A percentile compares a stretch with the other conserved stretches of the same genome.
phyloP scores from a whole-genome alignment of 2,797 vertebrate genomes.

The Sebastes elongatus region DNA sequence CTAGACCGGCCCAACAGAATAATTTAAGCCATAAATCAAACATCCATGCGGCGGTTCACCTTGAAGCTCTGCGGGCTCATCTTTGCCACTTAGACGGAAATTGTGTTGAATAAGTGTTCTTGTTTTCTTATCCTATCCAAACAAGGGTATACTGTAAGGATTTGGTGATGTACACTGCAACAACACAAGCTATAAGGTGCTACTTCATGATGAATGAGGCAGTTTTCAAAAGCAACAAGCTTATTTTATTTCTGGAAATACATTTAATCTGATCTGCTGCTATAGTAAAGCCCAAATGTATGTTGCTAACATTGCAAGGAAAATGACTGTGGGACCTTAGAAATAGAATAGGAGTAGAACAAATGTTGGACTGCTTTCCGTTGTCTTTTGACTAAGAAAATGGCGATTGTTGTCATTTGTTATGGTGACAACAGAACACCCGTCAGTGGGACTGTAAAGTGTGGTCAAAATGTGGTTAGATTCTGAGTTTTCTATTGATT shows the following conservation, averaged over 20 bases:
- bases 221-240: conserved; percentile 19
- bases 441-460: too few relatives aligned
- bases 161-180: conserved; percentile 20
- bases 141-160: conserved; percentile 23
- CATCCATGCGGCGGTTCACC: conserved; percentile 57
- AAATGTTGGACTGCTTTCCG: too few relatives aligned
- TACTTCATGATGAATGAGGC: conserved; percentile 20
- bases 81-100: conserved; percentile 56
- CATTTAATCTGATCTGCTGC: conserved; percentile 14
- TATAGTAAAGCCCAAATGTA: neutral
- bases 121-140: conserved; percentile 43
- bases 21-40: conserved; percentile 76
- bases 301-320: neutral
- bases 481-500: too few relatives aligned
- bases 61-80: conserved; percentile 60
- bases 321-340: neutral
- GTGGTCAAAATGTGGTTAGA: neutral
- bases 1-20: conserved; percentile 56
- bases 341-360: too few relatives aligned
- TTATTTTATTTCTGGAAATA: conserved; percentile 24
- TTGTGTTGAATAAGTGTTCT: conserved; percentile 47
- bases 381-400: too few relatives aligned
- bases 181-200: neutral
- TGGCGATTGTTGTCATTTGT: too few relatives aligned
- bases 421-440: too few relatives aligned